Conservation (phyloP, 2,888 invertebrate species). For the Argyresthia goedartella region DNA sequence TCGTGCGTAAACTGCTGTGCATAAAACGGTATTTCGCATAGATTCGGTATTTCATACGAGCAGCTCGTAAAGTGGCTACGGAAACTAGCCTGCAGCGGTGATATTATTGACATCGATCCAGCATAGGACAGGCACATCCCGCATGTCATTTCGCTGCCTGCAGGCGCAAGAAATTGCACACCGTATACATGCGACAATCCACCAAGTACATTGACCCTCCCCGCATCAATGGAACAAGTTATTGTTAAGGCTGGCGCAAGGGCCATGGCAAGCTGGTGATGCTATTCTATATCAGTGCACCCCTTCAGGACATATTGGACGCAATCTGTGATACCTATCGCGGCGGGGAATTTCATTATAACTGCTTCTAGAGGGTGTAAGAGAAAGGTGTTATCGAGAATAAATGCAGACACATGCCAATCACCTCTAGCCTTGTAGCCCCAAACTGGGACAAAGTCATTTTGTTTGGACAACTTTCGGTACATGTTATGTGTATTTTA, state of each 20-base stretch:
- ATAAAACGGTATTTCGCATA: too few species aligned
- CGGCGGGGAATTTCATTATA: conserved; percentile 59
- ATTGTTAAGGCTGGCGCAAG: background rate
- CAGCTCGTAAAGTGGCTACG: too few species aligned
- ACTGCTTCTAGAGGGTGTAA: conserved; percentile 22
- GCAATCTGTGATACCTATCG: conserved; percentile 59
- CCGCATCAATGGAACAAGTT: background rate
- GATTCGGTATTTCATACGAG: too few species aligned
- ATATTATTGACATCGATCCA: conserved; percentile 40
- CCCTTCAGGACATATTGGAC: conserved; percentile 55
- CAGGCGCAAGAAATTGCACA: conserved; percentile 62
- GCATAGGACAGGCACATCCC: conserved; percentile 39
- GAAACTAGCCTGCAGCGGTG: conserved; percentile 1
- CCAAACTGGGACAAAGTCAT: too few species aligned
- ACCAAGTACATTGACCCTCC: background rate
- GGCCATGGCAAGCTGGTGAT: background rate
- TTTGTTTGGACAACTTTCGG: too few species aligned
- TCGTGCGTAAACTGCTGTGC: too few species aligned
- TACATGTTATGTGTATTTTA: too few species aligned
- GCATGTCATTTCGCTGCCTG: conserved; percentile 54
- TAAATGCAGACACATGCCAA: too few species aligned
- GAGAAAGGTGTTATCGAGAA: background rate
- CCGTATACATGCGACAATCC: background rate
- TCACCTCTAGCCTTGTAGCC: too few species aligned
- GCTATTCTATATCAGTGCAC: conserved; percentile 30